These are phyloP conservation scores for Sericinus montela DNA, from an alignment of 2,888 invertebrate species.

Conservation along the genomic window DNA sequence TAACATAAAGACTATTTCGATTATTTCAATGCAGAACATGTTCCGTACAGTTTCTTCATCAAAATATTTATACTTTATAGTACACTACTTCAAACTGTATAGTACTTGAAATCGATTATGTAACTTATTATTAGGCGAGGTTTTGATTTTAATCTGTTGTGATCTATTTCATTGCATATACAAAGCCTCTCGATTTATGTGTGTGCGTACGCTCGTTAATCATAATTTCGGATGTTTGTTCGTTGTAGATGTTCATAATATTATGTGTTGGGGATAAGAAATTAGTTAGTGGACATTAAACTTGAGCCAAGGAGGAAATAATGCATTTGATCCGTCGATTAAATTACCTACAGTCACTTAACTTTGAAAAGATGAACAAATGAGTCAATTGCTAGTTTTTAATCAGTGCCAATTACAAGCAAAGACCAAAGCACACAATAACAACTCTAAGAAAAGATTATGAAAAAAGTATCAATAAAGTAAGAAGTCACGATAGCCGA, in stretches of 20 bases:
- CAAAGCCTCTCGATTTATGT: conserved; percentile 42
- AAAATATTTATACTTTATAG: not conserved
- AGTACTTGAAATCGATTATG: conserved; percentile 34
- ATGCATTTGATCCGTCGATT: conserved; percentile 36
- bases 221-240: conserved; percentile 79
- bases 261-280: conserved; percentile 80
- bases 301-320: conserved; percentile 41
- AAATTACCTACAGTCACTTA: too few species aligned
- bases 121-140: conserved; percentile 52
- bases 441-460: too few species aligned
- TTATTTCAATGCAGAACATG: not conserved
- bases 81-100: not conserved
- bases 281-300: conserved; percentile 80
- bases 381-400: too few species aligned
- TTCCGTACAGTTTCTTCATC: not conserved
- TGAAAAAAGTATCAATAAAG: too few species aligned
- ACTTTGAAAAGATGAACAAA: too few species aligned
- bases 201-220: conserved; percentile 76
- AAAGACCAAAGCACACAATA: too few species aligned
- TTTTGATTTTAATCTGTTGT: conserved; percentile 57
- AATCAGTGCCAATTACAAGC: too few species aligned
- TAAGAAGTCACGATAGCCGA: too few species aligned
- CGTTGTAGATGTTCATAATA: conserved; percentile 76
- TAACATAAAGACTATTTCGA: too few species aligned
- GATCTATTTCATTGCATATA: conserved; percentile 65